phyloP scores from a whole-genome alignment of 1,140 invertebrate species.

The Sesamia nonagrioides region DNA sequence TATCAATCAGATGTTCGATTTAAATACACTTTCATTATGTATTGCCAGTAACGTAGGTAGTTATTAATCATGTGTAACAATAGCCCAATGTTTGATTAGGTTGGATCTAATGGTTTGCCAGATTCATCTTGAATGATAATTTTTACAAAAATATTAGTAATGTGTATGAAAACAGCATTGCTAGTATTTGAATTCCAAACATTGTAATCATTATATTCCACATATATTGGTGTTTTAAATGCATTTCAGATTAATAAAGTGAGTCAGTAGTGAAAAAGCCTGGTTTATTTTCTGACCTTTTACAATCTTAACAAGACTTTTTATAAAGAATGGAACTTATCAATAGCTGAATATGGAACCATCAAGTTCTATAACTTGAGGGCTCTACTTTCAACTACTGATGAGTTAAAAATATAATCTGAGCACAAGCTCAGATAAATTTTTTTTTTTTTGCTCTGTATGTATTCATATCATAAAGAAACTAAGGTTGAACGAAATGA shows the following conservation, averaged over 20 bases:
- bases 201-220: neutral
- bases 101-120: neutral
- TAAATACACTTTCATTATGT: no score
- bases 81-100: slow-evolving; percentile 6
- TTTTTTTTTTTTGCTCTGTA: no score
- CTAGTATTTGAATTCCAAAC: slow-evolving; percentile 13
- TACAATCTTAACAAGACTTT: no score
- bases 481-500: no score
- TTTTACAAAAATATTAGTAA: slow-evolving; percentile 5
- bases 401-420: no score
- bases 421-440: no score
- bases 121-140: slow-evolving; percentile 12
- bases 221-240: neutral
- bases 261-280: neutral
- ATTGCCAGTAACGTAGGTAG: neutral
- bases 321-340: no score
- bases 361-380: no score
- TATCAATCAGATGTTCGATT: no score
- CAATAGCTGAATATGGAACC: no score
- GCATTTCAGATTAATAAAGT: neutral
- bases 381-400: no score
- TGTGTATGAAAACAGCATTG: neutral
- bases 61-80: neutral
- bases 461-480: no score
- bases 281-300: neutral